A percentile compares a stretch with the other conserved stretches of the same genome.
These are phyloP conservation scores for Phocoena sinus DNA, from an alignment of 2,113 vertebrate species.

Conservation along the genomic window DNA sequence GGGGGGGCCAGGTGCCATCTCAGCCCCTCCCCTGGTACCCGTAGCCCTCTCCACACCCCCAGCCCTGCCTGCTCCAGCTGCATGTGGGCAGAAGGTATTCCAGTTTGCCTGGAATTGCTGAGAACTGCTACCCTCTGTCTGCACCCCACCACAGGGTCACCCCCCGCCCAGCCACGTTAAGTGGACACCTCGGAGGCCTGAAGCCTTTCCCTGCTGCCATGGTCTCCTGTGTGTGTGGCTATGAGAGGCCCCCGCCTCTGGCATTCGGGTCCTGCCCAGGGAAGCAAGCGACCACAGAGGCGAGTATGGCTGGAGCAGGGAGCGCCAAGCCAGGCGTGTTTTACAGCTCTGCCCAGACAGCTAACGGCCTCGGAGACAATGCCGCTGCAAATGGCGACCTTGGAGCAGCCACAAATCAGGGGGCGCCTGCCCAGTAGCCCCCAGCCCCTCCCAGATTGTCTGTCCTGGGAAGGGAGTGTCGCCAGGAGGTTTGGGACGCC, in stretches of 20 bases:
- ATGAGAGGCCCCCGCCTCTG: neutral
- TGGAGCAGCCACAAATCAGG: neutral
- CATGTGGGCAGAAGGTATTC: accelerated
- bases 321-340: neutral
- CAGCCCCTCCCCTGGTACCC: neutral
- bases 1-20: neutral
- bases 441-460: neutral
- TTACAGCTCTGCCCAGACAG: constrained; percentile 39
- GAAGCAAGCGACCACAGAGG: neutral
- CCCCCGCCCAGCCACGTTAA: too few relatives aligned
- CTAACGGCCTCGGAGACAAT: constrained; percentile 49
- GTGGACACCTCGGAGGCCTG: neutral
- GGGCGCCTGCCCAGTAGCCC: neutral
- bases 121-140: neutral
- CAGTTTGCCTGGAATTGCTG: neutral
- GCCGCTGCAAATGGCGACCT: neutral
- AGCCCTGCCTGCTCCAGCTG: neutral
- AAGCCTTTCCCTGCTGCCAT: neutral
- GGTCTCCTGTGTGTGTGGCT: neutral
- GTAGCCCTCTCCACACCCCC: neutral
- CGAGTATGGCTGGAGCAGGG: neutral
- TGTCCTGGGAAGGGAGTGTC: neutral
- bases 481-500: neutral
- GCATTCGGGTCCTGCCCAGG: neutral
- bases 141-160: too few relatives aligned